Conservation (phyloP, 2,113 vertebrate species). For the Chloebia gouldiae region DNA sequence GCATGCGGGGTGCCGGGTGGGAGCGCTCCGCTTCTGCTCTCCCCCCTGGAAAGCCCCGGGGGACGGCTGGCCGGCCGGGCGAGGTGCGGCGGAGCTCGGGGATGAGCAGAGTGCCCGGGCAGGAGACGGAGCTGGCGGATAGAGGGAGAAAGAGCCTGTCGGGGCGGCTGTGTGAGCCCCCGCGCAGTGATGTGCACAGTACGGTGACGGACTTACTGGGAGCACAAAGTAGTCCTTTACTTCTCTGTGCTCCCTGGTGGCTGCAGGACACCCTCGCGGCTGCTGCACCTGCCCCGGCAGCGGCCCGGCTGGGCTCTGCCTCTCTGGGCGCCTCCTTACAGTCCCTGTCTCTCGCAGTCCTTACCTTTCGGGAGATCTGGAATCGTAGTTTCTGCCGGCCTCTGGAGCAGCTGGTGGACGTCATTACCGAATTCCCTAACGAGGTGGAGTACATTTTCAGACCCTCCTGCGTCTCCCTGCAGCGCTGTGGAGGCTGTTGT, state of each 20-base stretch:
- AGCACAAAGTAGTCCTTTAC: neutral
- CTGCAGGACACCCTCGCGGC: neutral
- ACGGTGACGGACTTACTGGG: neutral
- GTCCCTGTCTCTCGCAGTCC: conserved; percentile 68
- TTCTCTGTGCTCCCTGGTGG: neutral
- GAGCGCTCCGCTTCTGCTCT: neutral
- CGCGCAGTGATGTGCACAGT: neutral
- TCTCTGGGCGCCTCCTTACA: neutral
- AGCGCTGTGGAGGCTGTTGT: conserved; percentile 91
- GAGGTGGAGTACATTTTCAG: conserved; percentile 91
- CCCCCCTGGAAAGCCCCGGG: neutral
- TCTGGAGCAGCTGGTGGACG: conserved; percentile 88
- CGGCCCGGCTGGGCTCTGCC: neutral
- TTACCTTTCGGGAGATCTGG: conserved; percentile 92
- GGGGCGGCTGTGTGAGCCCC: neutral
- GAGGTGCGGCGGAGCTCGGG: neutral
- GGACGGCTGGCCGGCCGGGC: too few relatives aligned
- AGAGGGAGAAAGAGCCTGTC: neutral
- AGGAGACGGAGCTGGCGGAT: neutral
- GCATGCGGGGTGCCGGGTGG: neutral
- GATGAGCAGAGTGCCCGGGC: neutral
- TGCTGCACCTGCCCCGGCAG: neutral
- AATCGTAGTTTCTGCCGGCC: conserved; percentile 90
- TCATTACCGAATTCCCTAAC: conserved; percentile 84
- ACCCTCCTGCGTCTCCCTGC: conserved; percentile 88